These are phyloP conservation scores for Halictus quadricinctus DNA, from an alignment of 2,888 invertebrate species.

Conservation along the genomic window DNA sequence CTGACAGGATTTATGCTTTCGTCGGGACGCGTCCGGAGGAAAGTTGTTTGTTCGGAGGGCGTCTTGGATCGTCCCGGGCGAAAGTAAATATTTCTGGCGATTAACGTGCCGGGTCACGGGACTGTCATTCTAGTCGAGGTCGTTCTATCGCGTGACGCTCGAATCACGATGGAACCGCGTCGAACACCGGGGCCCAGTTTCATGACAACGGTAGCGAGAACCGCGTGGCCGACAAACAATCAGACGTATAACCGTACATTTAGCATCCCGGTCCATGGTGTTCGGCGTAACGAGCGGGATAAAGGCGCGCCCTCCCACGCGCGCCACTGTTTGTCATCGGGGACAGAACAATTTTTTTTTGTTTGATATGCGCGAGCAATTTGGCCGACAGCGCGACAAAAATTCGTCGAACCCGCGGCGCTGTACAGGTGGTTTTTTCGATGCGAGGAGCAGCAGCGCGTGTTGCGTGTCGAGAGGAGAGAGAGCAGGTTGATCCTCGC, in stretches of 20 bases:
- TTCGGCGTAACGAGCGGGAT: constrained; percentile 32
- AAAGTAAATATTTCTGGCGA: not conserved
- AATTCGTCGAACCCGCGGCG: constrained; percentile 13
- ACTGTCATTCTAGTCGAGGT: not conserved
- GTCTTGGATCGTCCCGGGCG: not conserved
- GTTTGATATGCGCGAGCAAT: constrained; percentile 25
- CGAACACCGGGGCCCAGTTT: not conserved
- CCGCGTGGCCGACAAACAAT: constrained; percentile 27
- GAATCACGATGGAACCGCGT: constrained; percentile 5
- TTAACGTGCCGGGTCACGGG: not conserved
- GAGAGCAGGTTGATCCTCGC: constrained; percentile 37
- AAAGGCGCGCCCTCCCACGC: not conserved
- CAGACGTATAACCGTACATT: constrained; percentile 27
- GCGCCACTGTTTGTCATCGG: constrained; percentile 35
- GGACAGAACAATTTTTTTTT: constrained; percentile 22
- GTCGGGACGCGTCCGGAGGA: not conserved
- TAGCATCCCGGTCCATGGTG: not conserved
- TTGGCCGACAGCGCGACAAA: constrained; percentile 26
- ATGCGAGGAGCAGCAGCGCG: not conserved
- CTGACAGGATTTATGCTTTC: not conserved
- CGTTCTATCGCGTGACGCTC: not conserved
- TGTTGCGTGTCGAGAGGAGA: constrained; percentile 4
- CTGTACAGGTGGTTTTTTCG: constrained; percentile 46
- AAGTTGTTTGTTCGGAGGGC: not conserved
- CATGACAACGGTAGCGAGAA: not conserved